Conservation (phyloP, 1,140 invertebrate species). For the Arion vulgaris region DNA sequence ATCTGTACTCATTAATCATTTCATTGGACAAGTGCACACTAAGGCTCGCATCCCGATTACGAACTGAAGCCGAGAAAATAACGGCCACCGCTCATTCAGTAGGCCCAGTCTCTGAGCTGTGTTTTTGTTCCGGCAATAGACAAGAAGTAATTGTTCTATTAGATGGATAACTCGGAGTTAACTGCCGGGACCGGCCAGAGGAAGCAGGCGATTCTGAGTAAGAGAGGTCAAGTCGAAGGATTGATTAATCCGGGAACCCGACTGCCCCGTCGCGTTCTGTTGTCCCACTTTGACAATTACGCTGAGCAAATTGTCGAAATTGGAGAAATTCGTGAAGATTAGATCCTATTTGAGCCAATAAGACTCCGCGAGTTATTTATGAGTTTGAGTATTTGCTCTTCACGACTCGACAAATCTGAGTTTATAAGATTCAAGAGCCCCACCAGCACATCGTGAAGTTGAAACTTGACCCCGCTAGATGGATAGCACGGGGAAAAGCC, state of each 20-base stretch:
- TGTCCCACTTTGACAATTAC: conserved; percentile 35
- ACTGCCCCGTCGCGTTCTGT: conserved; percentile 28
- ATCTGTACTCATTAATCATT: conserved; percentile 34
- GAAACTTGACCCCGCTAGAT: neutral
- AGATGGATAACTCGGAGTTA: conserved; percentile 42
- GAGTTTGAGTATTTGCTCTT: conserved; percentile 19
- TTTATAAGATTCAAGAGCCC: conserved; percentile 17
- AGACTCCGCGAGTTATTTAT: conserved; percentile 38
- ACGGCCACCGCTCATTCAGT: neutral
- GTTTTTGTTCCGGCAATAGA: conserved; percentile 37
- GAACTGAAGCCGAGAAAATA: conserved; percentile 28
- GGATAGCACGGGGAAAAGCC: conserved; percentile 6
- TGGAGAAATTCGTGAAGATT: conserved; percentile 35
- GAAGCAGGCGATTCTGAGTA: conserved; percentile 4
- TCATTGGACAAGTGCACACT: conserved; percentile 6
- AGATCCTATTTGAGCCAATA: conserved; percentile 38
- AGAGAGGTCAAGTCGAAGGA: conserved; percentile 20
- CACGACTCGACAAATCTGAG: conserved; percentile 15
- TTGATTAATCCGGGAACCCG: conserved; percentile 17
- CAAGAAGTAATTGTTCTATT: conserved; percentile 42
- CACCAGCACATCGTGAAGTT: neutral
- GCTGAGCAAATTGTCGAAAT: conserved; percentile 41
- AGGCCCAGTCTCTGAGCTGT: neutral
- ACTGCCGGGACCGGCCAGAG: conserved; percentile 16
- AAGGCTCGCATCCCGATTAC: neutral